A percentile compares a stretch with the other conserved stretches of the same genome.
phyloP scores from a whole-genome alignment of 2,797 vertebrate species.

The Percopsis omiscomaycus region DNA sequence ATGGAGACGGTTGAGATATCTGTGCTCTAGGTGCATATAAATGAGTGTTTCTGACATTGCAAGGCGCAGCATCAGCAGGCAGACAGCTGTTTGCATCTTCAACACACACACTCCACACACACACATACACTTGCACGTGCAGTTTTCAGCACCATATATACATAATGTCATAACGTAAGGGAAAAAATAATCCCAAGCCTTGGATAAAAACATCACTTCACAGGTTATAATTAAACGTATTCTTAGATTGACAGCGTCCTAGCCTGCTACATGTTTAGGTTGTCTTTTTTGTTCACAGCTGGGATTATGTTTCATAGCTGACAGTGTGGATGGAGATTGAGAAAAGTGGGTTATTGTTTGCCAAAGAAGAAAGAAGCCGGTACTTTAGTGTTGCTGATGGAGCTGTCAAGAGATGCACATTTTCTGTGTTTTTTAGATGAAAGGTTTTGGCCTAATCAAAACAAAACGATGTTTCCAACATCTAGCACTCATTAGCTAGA shows the following conservation, averaged over 20 bases:
- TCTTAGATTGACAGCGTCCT: neutral
- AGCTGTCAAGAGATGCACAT: neutral
- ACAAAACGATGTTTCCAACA: too few species aligned
- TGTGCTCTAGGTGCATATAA: slow-evolving; percentile 82
- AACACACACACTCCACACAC: slow-evolving; percentile 29
- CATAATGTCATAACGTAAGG: too few species aligned
- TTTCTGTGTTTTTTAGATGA: neutral
- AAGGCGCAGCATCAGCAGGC: slow-evolving; percentile 70
- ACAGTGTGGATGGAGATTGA: neutral
- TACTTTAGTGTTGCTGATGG: slow-evolving; percentile 1
- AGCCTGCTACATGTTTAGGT: neutral
- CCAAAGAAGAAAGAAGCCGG: slow-evolving; percentile 9
- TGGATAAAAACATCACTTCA: too few species aligned
- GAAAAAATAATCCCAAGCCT: too few species aligned
- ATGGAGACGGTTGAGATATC: slow-evolving; percentile 79
- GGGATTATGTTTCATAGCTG: slow-evolving; percentile 5
- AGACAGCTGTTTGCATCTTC: slow-evolving; percentile 78
- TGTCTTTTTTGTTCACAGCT: neutral
- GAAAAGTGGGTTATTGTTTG: slow-evolving; percentile 5
- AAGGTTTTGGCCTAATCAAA: too few species aligned
- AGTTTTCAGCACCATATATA: slow-evolving; percentile 26
- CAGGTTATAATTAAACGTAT: neutral
- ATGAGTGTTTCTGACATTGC: slow-evolving; percentile 79
- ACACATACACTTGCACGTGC: slow-evolving; percentile 39
- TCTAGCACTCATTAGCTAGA: too few species aligned